Evolutionary conservation across 1,140 invertebrate species (phyloP), one percentile per base, ranked within the genome.

Genomic region (Streblospio benedicti): DNA sequence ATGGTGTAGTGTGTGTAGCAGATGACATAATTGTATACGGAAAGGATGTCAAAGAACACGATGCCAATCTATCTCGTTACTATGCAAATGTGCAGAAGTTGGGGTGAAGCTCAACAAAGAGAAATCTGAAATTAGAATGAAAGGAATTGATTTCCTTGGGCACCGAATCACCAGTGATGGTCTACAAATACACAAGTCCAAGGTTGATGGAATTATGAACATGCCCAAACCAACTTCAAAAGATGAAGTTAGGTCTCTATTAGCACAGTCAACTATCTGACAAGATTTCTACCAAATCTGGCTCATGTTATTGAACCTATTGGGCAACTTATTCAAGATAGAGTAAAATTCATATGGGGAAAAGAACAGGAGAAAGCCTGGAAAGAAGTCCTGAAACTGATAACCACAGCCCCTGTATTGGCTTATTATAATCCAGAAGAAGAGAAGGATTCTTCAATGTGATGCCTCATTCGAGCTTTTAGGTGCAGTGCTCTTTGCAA

Each of bases 161-260:
- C 67, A 77, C 25, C 61, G 74, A 12, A 59, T 81, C 4, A 64
- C 67, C n/a, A 55, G 52, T 35, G 60, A 74, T 12, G 79, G 79
- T 5, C 62, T 81, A 4, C 61, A 65, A 44, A 60, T 70, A 31
- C 75, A 79, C 61, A 68, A 68, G 5, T 63, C 65, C 6, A 80
- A 79, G 59, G 61, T 77, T 0, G 58, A 65, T 12, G 72, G 71
- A 23, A 74, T 80, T 1, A 35, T 14, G 9, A 31, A 63, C 2
- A 61, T 70, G 45, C 54, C 41, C 38, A 41, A 18, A 12, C 68
- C 67, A 33, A 33, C 23, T 41, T 35, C 65, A 33, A 64, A 60
- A 30, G 43, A 50, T 47, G 66, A 31, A 18, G 59, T 69, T 2
- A 49, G 62, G 57, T n/a, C 14, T 57, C 70, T 0, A 20, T 69